These are phyloP conservation scores for Himalopsyche tibetana DNA, from an alignment of 2,888 invertebrate genomes.

Conservation along the genomic window DNA sequence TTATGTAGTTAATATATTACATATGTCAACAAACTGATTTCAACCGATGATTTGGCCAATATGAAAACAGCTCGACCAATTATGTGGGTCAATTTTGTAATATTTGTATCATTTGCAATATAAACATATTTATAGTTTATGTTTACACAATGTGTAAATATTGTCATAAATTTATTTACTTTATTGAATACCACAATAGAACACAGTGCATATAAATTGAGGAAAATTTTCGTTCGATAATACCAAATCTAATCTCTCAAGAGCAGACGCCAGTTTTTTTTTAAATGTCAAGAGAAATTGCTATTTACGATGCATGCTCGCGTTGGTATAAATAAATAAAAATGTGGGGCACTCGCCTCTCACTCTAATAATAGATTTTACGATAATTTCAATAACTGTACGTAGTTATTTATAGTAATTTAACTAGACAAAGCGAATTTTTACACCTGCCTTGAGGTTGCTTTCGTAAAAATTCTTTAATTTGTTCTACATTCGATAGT, in stretches of 20 bases:
- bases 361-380: slow-evolving; percentile 64
- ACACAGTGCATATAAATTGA: background rate
- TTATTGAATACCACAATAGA: too few species aligned
- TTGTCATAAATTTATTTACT: too few species aligned
- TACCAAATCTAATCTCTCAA: background rate
- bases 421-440: slow-evolving; percentile 50
- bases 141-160: too few species aligned
- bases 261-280: background rate
- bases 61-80: too few species aligned
- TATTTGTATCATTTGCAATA: too few species aligned
- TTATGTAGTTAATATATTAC: too few species aligned
- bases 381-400: slow-evolving; percentile 64
- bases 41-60: too few species aligned
- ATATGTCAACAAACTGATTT: too few species aligned
- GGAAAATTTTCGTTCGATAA: background rate
- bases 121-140: too few species aligned
- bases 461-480: background rate
- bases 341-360: slow-evolving; percentile 59
- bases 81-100: too few species aligned
- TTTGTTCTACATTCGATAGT: too few species aligned
- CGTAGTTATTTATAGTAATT: slow-evolving; percentile 61
- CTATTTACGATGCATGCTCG: background rate
- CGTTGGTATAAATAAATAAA: slow-evolving; percentile 50
- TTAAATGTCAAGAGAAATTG: background rate
- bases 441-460: background rate